Conservation (phyloP, 2,113 vertebrate genomes). For the Pachyramphus minor region DNA sequence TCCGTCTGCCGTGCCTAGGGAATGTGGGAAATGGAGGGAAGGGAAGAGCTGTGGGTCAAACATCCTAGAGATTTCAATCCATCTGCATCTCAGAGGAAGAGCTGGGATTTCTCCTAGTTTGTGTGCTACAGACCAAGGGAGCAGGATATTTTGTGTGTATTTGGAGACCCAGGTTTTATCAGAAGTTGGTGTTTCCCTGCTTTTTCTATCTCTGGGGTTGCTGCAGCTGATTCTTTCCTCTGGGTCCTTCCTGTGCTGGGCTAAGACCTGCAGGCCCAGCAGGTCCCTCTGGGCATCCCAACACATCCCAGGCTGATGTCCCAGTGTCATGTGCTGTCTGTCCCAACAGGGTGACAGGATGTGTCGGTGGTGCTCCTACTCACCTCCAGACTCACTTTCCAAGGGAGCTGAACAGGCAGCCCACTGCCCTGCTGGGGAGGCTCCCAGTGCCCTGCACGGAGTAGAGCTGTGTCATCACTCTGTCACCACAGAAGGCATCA, state of each 20-base stretch:
- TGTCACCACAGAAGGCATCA: neutral
- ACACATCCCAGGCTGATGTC: accelerated
- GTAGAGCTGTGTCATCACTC: neutral
- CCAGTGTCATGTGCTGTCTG: neutral
- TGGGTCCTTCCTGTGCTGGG: neutral
- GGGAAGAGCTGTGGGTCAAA: neutral
- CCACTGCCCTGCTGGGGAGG: too few relatives aligned
- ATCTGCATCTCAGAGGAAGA: neutral
- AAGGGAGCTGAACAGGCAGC: neutral
- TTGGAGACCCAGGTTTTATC: neutral
- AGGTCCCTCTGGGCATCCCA: neutral
- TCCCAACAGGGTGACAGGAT: accelerated
- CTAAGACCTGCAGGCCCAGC: neutral
- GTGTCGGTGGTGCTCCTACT: neutral
- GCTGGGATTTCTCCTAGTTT: neutral
- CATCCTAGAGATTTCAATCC: neutral
- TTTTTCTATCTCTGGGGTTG: neutral
- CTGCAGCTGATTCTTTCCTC: neutral
- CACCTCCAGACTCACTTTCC: neutral
- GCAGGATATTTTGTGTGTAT: neutral
- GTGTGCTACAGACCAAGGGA: neutral
- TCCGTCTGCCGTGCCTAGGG: neutral
- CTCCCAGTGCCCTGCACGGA: accelerated
- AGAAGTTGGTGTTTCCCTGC: neutral
- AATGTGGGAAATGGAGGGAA: neutral